These are phyloP conservation scores for Colaptes auratus DNA, from an alignment of 2,113 vertebrate species.

Conservation along the genomic window DNA sequence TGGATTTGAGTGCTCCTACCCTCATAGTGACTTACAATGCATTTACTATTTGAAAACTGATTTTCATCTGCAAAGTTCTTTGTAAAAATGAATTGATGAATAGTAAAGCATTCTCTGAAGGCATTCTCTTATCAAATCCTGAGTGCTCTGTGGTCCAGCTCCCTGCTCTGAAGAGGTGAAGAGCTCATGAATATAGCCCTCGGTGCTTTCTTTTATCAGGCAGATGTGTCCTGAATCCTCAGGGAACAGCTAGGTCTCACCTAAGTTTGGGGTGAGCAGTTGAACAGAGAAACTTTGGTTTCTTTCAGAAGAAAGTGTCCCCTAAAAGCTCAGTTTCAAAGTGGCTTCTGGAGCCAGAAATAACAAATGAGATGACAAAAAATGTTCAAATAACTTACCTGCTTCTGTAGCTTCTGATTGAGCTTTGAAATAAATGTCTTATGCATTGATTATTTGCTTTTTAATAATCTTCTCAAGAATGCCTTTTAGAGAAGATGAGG, in stretches of 20 bases:
- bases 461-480: slow-evolving; percentile 28
- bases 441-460: slow-evolving; percentile 29
- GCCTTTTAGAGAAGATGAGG: background rate
- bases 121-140: background rate
- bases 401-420: slow-evolving; percentile 5
- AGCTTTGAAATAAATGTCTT: slow-evolving; percentile 23
- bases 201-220: background rate
- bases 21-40: background rate
- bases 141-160: background rate
- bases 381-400: background rate
- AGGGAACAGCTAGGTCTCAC: background rate
- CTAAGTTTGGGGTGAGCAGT: background rate
- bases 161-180: background rate
- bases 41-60: background rate
- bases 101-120: background rate
- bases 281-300: background rate
- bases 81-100: slow-evolving; percentile 19
- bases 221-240: background rate
- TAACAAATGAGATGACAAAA: background rate
- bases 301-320: background rate
- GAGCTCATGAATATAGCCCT: background rate
- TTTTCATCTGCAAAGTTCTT: background rate
- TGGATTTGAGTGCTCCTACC: background rate
- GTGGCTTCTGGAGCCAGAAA: slow-evolving; percentile 1
- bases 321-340: background rate